Evolutionary conservation across 2,113 vertebrate species (phyloP), one percentile per base, ranked within the genome.

Genomic region (Myotis brandtii): DNA sequence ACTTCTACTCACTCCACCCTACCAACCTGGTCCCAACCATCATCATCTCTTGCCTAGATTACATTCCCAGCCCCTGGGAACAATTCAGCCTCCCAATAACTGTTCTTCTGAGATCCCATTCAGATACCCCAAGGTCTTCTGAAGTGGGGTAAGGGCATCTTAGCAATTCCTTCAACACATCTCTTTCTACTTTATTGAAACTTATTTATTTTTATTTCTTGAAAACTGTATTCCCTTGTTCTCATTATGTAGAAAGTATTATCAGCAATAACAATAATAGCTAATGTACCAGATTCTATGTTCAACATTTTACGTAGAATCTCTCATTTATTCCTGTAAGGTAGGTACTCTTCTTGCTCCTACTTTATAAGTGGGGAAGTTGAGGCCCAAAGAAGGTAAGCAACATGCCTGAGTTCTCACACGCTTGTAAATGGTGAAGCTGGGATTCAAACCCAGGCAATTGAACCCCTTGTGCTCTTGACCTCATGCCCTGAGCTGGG

Each of bases 141-240:
- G 13, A 80, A 66, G 40, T 23, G 40, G 34, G 4, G 25, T 32
- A 25, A 30, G 4, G 25, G 27, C 46, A 56, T 75, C 21, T 75
- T 56, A 27, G 66, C 25, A 72, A n/a, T 52, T 75, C 34, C 40
- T 77, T n/a, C 80, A 66, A 40, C 52, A 37, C 6, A n/a, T 20
- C 79, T 50, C 64, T 79, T 73, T 40, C 86, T 79, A 34, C 11
- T 46, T 32, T 30, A 9, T 56, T 56, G 54, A 56, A 56, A 56
- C 21, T 56, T 56, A 54, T 54, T 54, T 54, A 56, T 56, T 56
- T 23, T 56, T 56, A 23, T 56, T 56, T 56, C 46, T 25, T 89
- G 64, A 80, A 91, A 72, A 80, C 67, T 84, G 62, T 64, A 81
- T 62, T 80, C 25, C 21, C 32, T 69, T 94, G 40, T 93, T 93